These are phyloP conservation scores for Microplitis manilae DNA, from an alignment of 2,888 invertebrate species.

Conservation along the genomic window DNA sequence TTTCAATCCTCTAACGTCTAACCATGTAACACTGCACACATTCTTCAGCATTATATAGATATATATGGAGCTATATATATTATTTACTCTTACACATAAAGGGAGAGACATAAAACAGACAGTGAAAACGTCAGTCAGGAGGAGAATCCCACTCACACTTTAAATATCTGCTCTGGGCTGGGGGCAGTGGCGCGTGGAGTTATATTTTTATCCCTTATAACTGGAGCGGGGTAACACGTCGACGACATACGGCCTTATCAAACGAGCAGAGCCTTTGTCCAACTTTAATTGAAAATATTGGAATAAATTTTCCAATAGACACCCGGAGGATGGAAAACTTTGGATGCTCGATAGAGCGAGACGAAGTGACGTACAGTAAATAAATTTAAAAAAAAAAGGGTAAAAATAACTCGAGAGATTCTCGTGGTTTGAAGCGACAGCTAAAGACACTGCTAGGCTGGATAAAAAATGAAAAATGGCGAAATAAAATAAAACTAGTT, in stretches of 20 bases:
- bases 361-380: slow-evolving; percentile 33
- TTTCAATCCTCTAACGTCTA: slow-evolving; percentile 13
- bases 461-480: not conserved
- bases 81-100: not conserved
- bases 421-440: slow-evolving; percentile 7
- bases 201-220: slow-evolving; percentile 64
- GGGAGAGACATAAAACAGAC: not conserved
- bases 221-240: slow-evolving; percentile 62
- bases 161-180: slow-evolving; percentile 17
- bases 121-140: slow-evolving; percentile 3
- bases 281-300: slow-evolving; percentile 72
- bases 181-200: slow-evolving; percentile 57
- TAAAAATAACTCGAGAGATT: not conserved
- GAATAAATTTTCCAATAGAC: slow-evolving; percentile 69
- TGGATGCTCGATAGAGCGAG: slow-evolving; percentile 46
- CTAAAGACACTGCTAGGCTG: not conserved
- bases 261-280: slow-evolving; percentile 64
- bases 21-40: not conserved
- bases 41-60: not conserved
- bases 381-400: slow-evolving; percentile 10
- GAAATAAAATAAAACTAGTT: slow-evolving; percentile 8
- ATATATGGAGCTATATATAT: not conserved
- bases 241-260: slow-evolving; percentile 61
- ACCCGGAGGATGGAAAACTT: slow-evolving; percentile 52
- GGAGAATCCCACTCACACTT: slow-evolving; percentile 6